Conservation (phyloP, 2,888 invertebrate genomes). For the Zaprionus lineosus region DNA sequence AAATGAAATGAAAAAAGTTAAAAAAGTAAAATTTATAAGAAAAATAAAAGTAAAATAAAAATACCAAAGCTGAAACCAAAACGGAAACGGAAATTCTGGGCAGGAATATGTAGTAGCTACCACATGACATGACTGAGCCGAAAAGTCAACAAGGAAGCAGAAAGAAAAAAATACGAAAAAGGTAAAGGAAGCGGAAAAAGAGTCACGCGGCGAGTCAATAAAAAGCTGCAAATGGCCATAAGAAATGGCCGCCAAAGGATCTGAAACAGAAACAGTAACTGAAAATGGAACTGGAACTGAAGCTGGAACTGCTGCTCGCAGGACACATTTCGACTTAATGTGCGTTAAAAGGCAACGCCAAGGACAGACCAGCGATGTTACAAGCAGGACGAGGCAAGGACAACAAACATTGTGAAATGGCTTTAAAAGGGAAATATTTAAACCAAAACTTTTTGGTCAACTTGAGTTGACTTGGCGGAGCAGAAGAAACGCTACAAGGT, state of each 20-base stretch:
- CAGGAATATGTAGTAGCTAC: slow-evolving; percentile 17
- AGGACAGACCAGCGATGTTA: slow-evolving; percentile 17
- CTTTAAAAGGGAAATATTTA: slow-evolving; percentile 77
- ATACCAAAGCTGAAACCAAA: no score
- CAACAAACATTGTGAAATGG: slow-evolving; percentile 29
- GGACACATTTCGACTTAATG: slow-evolving; percentile 74
- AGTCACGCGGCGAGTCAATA: slow-evolving; percentile 66
- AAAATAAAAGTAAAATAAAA: not conserved
- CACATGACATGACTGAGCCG: slow-evolving; percentile 38
- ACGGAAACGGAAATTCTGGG: not conserved
- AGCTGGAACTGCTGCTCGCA: slow-evolving; percentile 20
- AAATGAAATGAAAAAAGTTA: not conserved
- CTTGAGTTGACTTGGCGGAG: no score
- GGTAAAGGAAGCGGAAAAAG: slow-evolving; percentile 29
- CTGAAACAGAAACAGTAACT: no score
- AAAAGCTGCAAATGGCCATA: slow-evolving; percentile 74
- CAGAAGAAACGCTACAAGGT: no score
- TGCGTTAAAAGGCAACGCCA: slow-evolving; percentile 67
- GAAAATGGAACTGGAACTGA: slow-evolving; percentile 50
- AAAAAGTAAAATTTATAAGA: not conserved
- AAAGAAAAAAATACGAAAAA: slow-evolving; percentile 11
- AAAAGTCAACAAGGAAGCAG: not conserved
- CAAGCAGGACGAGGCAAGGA: not conserved
- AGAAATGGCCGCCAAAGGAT: slow-evolving; percentile 68
- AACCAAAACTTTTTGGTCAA: slow-evolving; percentile 71